A percentile compares a stretch with the other conserved stretches of the same genome.
Evolutionary conservation across 92 coral and sea anemone genomes (phyloP).

Genomic region (Parazoanthus darwini): DNA sequence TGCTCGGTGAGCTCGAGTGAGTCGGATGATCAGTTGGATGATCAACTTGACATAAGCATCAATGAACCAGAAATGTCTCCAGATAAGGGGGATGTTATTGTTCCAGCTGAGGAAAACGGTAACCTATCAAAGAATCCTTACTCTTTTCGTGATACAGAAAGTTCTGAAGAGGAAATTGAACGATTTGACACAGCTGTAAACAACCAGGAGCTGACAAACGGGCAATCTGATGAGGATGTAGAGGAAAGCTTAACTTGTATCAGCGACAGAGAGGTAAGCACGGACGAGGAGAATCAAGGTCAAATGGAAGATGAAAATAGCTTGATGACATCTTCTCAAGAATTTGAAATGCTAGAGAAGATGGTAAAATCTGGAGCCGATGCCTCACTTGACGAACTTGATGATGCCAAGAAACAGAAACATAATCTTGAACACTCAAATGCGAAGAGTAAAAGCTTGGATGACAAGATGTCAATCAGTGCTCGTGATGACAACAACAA

Average conservation of each 20-base stretch:
- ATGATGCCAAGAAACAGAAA: not conserved
- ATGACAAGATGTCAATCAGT: not conserved
- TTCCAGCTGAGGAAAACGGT: not conserved
- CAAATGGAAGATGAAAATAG: constrained; percentile 22
- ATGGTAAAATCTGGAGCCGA: constrained; percentile 42
- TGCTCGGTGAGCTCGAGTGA: constrained; percentile 14
- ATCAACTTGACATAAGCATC: constrained; percentile 16
- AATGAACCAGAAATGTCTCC: not conserved
- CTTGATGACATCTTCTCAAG: constrained; percentile 61
- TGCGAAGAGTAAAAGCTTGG: not conserved
- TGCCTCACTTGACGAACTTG: not conserved
- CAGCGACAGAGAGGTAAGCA: not conserved
- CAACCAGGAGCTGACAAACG: constrained; percentile 24
- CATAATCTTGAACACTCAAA: not conserved
- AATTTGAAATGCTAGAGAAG: constrained; percentile 64
- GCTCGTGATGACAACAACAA: constrained; percentile 8
- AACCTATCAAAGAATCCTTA: not conserved
- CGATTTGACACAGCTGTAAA: constrained; percentile 40
- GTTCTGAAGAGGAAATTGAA: constrained; percentile 65
- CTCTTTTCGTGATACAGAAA: constrained; percentile 18
- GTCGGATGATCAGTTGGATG: constrained; percentile 50
- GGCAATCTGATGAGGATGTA: constrained; percentile 4
- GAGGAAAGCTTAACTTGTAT: constrained; percentile 1
- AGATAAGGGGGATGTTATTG: not conserved
- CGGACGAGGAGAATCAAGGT: constrained; percentile 46